Conservation (phyloP, 2,113 vertebrate genomes). For the Chelonoidis abingdonii region DNA sequence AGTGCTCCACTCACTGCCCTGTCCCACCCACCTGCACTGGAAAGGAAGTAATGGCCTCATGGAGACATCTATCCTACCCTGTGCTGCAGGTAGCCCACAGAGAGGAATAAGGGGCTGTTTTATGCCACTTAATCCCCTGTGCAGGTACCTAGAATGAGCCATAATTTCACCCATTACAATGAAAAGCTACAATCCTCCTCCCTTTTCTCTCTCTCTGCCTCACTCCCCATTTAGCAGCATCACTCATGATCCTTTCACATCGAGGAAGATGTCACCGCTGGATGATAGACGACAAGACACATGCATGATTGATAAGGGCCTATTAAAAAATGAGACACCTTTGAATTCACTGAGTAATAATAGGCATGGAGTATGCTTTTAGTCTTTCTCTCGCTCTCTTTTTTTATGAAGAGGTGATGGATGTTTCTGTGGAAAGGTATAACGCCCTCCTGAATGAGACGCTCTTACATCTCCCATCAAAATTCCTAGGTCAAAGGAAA, state of each 20-base stretch:
- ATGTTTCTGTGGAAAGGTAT: conserved; percentile 57
- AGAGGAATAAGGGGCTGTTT: fast-evolving
- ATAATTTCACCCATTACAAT: neutral
- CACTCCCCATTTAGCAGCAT: conserved; percentile 45
- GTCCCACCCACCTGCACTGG: neutral
- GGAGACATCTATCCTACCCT: neutral
- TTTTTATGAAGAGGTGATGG: conserved; percentile 62
- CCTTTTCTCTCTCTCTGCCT: neutral
- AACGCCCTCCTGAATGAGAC: conserved; percentile 41
- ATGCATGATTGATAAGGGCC: conserved; percentile 54
- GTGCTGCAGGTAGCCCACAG: neutral
- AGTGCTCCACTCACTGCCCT: neutral
- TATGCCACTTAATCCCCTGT: fast-evolving
- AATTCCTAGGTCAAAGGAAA: conserved; percentile 62
- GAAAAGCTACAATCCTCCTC: conserved; percentile 10
- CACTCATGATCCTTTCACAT: conserved; percentile 44
- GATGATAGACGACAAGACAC: conserved; percentile 65
- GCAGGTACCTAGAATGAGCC: neutral
- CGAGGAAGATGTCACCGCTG: conserved; percentile 22
- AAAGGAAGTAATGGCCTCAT: neutral
- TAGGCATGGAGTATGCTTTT: conserved; percentile 50
- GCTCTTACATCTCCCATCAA: conserved; percentile 52
- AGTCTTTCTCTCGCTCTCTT: conserved; percentile 30
- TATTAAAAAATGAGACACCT: conserved; percentile 67
- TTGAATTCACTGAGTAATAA: conserved; percentile 68